These are phyloP conservation scores for Lordiphosa stackelbergi DNA, from an alignment of 1,140 invertebrate genomes.

Conservation along the genomic window DNA sequence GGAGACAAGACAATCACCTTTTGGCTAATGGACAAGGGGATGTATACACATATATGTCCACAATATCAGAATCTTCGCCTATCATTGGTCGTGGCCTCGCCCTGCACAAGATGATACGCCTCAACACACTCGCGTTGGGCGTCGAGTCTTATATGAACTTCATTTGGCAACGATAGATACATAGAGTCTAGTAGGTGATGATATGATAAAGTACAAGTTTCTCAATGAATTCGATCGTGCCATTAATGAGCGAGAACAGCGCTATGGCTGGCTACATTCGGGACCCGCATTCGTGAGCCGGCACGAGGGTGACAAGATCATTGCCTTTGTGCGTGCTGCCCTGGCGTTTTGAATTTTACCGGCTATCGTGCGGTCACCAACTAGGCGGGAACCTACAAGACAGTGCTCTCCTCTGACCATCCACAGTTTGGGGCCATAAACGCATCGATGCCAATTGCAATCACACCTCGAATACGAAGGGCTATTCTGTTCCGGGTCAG, in stretches of 20 bases:
- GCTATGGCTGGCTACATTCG: constrained; percentile 90
- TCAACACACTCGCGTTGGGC: constrained; percentile 95
- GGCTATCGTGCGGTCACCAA: constrained; percentile 95
- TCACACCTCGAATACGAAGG: constrained; percentile 83
- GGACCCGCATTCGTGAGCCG: constrained; percentile 93
- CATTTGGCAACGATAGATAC: constrained; percentile 99
- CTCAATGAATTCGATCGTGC: constrained; percentile 95
- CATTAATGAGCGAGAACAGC: constrained; percentile 93
- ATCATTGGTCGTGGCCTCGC: constrained; percentile 95
- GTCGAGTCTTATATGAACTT: constrained; percentile 99
- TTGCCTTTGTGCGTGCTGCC: constrained; percentile 94
- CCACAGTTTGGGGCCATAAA: constrained; percentile 88
- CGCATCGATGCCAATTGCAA: constrained; percentile 85
- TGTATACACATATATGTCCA: constrained; percentile 98
- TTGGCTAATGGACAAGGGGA: constrained; percentile 99
- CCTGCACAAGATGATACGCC: constrained; percentile 97
- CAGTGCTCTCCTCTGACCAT: constrained; percentile 90
- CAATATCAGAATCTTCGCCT: constrained; percentile 82
- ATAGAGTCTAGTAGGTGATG: constrained; percentile 97
- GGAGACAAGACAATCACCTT: constrained; percentile 99
- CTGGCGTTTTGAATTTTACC: constrained; percentile 95
- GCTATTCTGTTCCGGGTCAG: constrained; percentile 79
- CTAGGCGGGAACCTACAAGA: constrained; percentile 85
- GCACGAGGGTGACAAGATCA: constrained; percentile 96
- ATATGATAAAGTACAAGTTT: constrained; percentile 93